Conservation (phyloP, 2,797 vertebrate species). For the Leptodactylus fallax region DNA sequence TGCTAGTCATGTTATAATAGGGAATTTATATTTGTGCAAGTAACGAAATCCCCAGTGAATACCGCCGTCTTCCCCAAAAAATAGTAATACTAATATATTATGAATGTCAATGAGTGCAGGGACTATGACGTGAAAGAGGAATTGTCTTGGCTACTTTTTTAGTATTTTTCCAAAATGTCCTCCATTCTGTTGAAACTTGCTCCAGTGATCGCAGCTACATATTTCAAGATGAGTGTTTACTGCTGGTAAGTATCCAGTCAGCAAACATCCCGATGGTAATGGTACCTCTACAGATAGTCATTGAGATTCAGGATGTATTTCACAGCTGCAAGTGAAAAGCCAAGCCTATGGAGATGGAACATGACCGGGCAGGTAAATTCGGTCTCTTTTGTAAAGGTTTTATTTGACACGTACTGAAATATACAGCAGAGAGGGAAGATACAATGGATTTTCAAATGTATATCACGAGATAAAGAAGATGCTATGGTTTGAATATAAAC, state of each 20-base stretch:
- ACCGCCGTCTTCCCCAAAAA: not conserved
- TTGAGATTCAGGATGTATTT: not conserved
- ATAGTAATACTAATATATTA: not conserved
- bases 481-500: not conserved
- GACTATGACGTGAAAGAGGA: not conserved
- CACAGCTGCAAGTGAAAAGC: not conserved
- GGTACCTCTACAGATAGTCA: not conserved
- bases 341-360: not conserved
- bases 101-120: not conserved
- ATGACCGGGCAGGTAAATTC: conserved; percentile 25
- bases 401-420: not conserved
- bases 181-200: not conserved
- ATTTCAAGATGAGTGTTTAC: not conserved
- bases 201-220: not conserved
- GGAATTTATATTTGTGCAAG: not conserved
- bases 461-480: not conserved
- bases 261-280: not conserved
- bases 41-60: not conserved
- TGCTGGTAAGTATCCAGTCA: not conserved
- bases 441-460: not conserved
- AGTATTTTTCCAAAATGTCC: not conserved
- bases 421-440: not conserved
- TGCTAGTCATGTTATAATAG: not conserved
- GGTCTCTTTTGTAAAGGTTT: not conserved
- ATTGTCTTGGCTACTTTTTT: not conserved